Evolutionary conservation across 2,888 invertebrate species (phyloP).

Genomic region (Volucella inanis): DNA sequence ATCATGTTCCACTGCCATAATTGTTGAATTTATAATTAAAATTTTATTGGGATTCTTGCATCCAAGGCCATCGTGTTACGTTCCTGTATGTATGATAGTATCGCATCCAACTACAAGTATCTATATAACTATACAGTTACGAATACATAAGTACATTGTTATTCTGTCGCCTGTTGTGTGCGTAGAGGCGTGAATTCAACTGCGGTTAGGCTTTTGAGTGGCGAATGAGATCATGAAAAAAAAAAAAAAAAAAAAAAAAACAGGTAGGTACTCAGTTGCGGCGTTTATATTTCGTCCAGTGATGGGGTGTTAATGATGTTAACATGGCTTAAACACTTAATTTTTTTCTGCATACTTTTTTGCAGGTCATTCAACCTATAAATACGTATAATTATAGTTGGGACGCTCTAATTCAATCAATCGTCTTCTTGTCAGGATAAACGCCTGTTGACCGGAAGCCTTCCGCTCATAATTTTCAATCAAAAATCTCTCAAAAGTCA

Average conservation of each 20-base stretch:
- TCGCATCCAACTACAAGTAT: constrained; percentile 32
- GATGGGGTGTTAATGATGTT: constrained; percentile 42
- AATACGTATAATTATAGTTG: no score
- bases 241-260: no score
- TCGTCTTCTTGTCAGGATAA: constrained; percentile 54
- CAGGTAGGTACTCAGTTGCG: constrained; percentile 22
- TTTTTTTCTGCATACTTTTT: not conserved
- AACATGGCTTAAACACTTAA: constrained; percentile 32
- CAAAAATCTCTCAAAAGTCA: constrained; percentile 56
- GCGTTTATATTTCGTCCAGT: constrained; percentile 36
- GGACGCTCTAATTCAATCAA: constrained; percentile 43
- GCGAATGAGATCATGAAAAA: constrained; percentile 1
- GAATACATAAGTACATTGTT: constrained; percentile 57
- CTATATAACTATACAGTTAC: constrained; percentile 34
- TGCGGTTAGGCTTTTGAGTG: constrained; percentile 50
- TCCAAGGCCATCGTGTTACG: constrained; percentile 11
- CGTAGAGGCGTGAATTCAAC: constrained; percentile 66
- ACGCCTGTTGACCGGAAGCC: constrained; percentile 26
- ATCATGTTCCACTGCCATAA: constrained; percentile 73
- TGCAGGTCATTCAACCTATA: constrained; percentile 2
- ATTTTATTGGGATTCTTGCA: constrained; percentile 66
- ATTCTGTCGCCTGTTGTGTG: constrained; percentile 64
- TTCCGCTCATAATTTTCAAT: constrained; percentile 70
- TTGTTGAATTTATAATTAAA: constrained; percentile 75
- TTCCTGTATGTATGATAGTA: not conserved